Conservation (phyloP, 1,140 invertebrate genomes). For the Pseudomyrmex cubaensis region DNA sequence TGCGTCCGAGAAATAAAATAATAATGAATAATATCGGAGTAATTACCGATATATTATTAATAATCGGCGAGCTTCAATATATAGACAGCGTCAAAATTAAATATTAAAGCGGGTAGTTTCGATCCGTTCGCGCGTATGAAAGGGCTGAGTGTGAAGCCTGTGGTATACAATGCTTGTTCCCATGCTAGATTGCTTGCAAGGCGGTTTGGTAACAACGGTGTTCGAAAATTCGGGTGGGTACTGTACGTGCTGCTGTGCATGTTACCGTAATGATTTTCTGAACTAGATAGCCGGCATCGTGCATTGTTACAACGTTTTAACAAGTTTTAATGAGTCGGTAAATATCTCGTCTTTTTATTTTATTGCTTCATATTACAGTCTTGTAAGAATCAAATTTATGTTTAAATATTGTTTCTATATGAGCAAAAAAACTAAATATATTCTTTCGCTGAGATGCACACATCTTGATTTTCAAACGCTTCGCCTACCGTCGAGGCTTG, state of each 20-base stretch:
- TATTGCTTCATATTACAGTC: too few species aligned
- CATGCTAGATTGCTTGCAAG: slow-evolving; percentile 41
- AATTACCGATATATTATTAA: slow-evolving; percentile 71
- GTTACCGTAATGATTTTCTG: not conserved
- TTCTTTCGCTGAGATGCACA: not conserved
- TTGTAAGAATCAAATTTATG: not conserved
- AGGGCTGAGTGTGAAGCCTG: slow-evolving; percentile 23
- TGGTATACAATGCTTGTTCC: slow-evolving; percentile 5
- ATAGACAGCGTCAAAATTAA: slow-evolving; percentile 48
- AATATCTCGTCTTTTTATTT: too few species aligned
- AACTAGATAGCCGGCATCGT: not conserved
- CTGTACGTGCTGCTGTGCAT: not conserved
- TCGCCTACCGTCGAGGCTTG: not conserved
- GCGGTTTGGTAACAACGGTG: slow-evolving; percentile 19
- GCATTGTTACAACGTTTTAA: too few species aligned
- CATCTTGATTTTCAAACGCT: slow-evolving; percentile 27
- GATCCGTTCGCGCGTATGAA: slow-evolving; percentile 43
- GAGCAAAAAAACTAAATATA: slow-evolving; percentile 1
- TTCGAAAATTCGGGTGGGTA: slow-evolving; percentile 6
- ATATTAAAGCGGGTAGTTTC: slow-evolving; percentile 33
- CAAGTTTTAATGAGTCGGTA: too few species aligned
- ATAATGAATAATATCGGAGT: slow-evolving; percentile 61
- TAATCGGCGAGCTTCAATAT: slow-evolving; percentile 53
- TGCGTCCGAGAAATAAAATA: slow-evolving; percentile 52
- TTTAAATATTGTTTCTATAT: not conserved